Base-by-base conservation (phyloP, 2,797 vertebrate species). In the Rhyacichthys aspro region DNA sequence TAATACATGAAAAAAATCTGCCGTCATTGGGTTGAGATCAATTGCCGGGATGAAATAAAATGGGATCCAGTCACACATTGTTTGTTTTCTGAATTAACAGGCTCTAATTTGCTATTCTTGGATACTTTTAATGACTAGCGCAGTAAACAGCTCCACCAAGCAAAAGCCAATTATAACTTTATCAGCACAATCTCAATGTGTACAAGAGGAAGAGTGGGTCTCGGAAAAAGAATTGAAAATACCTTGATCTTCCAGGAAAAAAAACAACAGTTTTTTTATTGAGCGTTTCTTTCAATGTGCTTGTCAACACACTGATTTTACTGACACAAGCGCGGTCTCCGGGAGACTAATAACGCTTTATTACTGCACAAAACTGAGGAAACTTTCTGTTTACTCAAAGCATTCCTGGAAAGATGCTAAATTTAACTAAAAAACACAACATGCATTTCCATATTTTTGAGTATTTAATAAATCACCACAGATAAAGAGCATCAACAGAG, bases 41-140 rank as follows among this genome's bases (percentile, higher is more conserved):
- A 84, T 80, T 75, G 82, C 50, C 7, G 55, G 70, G 84, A 90
- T 89, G 83, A 86, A 86, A 89, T 69, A 74, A 69, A 88, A 78
- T 78, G 60, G 9, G 59, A 80, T 86, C 81, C 76, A 76, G 79
- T 75, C 72, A 59, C 76, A 66, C 70, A 47, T 59, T 90, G 87
- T 91, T 90, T 90, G 85, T 89, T 88, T 90, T 82, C 73, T 17
- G 86, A 88, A 89, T 90, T 88, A 92, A 87, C 87, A 81, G 65
- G 82, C 83, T 86, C 87, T 92, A 91, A 92, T 93, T 91, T 90
- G 81, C 91, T 93, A 93, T 93, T 91, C 91, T 90, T 90, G 89
- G 92, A 86, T 85, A 79, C 80, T 90, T 92, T 91, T 93, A 92
- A 92, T 92, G 91, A 91, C 90, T 88, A 79, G 83, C 55, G 63